Evolutionary conservation across 2,797 vertebrate species (phyloP).

Genomic region (Coreius guichenoti): DNA sequence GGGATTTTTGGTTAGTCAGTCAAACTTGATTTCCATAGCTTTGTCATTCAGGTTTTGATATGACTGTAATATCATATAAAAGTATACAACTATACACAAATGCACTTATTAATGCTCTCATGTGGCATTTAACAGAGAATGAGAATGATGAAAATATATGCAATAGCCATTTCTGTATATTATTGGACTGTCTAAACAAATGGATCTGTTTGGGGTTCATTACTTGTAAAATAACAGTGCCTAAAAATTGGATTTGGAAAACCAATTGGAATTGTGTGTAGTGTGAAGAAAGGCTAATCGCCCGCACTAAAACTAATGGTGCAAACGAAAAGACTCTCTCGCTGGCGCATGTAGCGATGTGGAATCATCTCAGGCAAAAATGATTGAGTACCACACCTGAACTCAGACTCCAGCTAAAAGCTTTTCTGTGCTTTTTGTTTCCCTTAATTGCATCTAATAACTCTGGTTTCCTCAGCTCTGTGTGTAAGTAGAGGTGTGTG

Average conservation of each 20-base stretch:
- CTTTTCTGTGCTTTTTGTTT: slow-evolving; percentile 38
- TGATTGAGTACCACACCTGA: slow-evolving; percentile 61
- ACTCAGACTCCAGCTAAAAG: slow-evolving; percentile 50
- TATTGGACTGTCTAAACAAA: neutral
- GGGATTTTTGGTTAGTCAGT: neutral
- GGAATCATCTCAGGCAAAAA: slow-evolving; percentile 54
- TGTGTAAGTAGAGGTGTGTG: slow-evolving; percentile 20
- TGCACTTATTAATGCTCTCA: neutral
- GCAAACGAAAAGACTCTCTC: slow-evolving; percentile 17
- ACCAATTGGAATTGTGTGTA: neutral
- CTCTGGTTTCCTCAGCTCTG: neutral
- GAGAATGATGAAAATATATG: neutral
- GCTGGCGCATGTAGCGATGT: neutral
- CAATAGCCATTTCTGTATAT: neutral
- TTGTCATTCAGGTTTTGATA: neutral
- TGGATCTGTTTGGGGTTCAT: neutral
- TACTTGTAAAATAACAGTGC: slow-evolving; percentile 18
- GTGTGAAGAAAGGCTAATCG: slow-evolving; percentile 44
- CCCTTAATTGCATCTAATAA: slow-evolving; percentile 69
- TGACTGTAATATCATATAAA: neutral
- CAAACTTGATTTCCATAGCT: neutral
- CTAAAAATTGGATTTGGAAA: slow-evolving; percentile 13
- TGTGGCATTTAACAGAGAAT: neutral
- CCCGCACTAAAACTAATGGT: slow-evolving; percentile 20
- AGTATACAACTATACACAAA: neutral